These are phyloP conservation scores for Semaprochilodus insignis DNA, from an alignment of 2,797 vertebrate genomes.

Conservation along the genomic window DNA sequence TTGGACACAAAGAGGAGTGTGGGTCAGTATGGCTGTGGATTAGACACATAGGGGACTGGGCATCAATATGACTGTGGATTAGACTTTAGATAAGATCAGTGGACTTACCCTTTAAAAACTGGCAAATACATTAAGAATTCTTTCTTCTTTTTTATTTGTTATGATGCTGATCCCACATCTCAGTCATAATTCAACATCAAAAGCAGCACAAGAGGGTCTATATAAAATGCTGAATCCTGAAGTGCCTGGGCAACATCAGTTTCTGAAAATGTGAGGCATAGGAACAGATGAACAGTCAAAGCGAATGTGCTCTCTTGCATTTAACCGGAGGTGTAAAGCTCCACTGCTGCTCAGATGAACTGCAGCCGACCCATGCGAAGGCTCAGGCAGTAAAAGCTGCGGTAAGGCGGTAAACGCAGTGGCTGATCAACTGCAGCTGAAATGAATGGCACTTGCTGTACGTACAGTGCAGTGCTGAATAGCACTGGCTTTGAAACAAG, in stretches of 20 bases:
- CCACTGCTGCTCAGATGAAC: slow-evolving; percentile 39
- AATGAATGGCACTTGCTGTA: slow-evolving; percentile 48
- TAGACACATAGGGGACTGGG: too few relatives aligned
- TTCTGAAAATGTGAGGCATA: neutral
- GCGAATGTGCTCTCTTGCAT: slow-evolving; percentile 10
- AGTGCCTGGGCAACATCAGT: neutral
- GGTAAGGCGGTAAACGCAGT: slow-evolving; percentile 54
- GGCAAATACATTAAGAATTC: too few relatives aligned
- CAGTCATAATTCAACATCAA: neutral
- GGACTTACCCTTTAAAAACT: neutral
- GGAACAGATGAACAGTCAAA: neutral
- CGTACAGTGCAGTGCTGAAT: slow-evolving; percentile 49
- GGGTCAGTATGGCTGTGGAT: too few relatives aligned
- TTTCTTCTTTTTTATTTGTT: neutral
- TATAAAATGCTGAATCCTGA: neutral
- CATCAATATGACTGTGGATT: too few relatives aligned
- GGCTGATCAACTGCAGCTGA: slow-evolving; percentile 70
- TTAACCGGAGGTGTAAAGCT: slow-evolving; percentile 37
- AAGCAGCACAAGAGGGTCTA: neutral
- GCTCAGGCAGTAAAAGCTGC: slow-evolving; percentile 55
- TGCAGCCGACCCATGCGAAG: slow-evolving; percentile 44
- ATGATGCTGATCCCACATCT: neutral
- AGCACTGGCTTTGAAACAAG: slow-evolving; percentile 60
- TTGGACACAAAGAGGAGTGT: too few relatives aligned
- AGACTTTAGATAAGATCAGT: too few relatives aligned